Base-by-base conservation (phyloP, 1,140 invertebrate species). In the Diuraphis noxia region DNA sequence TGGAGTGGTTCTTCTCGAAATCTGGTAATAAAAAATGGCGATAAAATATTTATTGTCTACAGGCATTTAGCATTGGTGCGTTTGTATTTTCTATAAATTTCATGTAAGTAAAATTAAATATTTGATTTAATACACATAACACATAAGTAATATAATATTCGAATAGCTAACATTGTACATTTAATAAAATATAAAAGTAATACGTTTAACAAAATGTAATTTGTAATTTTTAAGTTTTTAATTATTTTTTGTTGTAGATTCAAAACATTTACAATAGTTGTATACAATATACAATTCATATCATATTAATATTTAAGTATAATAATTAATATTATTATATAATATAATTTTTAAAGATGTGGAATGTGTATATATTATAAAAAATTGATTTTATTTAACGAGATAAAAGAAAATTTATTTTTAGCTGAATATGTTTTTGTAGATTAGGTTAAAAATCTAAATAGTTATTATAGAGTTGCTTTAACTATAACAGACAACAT, bases 41-140 rank as follows among this genome's bases (percentile, higher is more conserved):
- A 86, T 86, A 86, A 86, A 52, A 52, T 52, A 52, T 86, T 85
- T 85, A 85, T 86, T 49, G n/a, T 34, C 7, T 10, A 52, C 49
- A 52, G 9, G 38, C 9, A 34, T 52, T 85, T 86, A 8, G 46
- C 38, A 86, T 19, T 34, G 43, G 46, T 36, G n/a, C 8, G 36
- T 34, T 52, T 52, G n/a, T 49, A 25, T 86, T 86, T n/a, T 52
- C 4, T 86, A 9, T 25, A 25, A 25, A 49, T 41, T n/a, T 72
- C 56, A 13, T 30, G 25, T 72, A 72, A n/a, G 56, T 34, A n/a
- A 13, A 72, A 72, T n/a, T 72, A 72, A 72, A 72, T 72, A 0
- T 72, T 17, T 72, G 6, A 72, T 72, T 72, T 72, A 19, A 72
- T n/a, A 72, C 46, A 49, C 46, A 49, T 49, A 21, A 49, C 13